Evolutionary conservation across 1,140 invertebrate species (phyloP).

Genomic region (Drosophila nasuta): DNA sequence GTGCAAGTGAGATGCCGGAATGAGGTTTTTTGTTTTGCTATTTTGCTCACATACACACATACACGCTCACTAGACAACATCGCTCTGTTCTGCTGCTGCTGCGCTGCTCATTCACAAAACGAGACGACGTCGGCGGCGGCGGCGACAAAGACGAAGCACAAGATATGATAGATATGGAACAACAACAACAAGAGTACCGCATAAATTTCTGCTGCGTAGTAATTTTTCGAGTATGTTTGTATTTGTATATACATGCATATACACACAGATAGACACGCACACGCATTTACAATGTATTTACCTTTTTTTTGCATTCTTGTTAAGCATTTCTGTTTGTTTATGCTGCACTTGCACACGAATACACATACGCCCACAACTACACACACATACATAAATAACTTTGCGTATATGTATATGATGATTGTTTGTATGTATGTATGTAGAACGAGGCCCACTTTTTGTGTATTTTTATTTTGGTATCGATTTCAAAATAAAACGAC

Average conservation of each 20-base stretch:
- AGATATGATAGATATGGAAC: constrained; percentile 82
- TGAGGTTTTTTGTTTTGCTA: constrained; percentile 58
- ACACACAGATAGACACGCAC: constrained; percentile 5
- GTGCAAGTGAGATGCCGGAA: constrained; percentile 40
- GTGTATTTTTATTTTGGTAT: constrained; percentile 76
- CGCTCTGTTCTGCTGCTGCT: constrained; percentile 15
- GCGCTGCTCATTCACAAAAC: constrained; percentile 75
- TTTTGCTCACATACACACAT: constrained; percentile 40
- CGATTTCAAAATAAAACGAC: constrained; percentile 82
- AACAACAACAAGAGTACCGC: constrained; percentile 70
- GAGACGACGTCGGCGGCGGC: constrained; percentile 55
- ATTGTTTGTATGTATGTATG: constrained; percentile 35
- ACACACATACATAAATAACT: constrained; percentile 26
- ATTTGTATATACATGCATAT: constrained; percentile 35
- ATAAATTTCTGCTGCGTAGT: constrained; percentile 84
- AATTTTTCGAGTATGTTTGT: constrained; percentile 74
- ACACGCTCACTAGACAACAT: constrained; percentile 40
- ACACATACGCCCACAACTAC: constrained; percentile 31
- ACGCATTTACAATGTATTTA: constrained; percentile 40
- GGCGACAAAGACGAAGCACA: constrained; percentile 53
- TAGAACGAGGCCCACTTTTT: constrained; percentile 44
- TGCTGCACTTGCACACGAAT: constrained; percentile 51
- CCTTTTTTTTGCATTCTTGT: constrained; percentile 54
- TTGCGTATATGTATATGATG: constrained; percentile 3
- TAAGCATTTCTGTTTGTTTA: constrained; percentile 54